phyloP scores from a whole-genome alignment of 1,140 invertebrate genomes.

The Caenorhabditis remanei region DNA sequence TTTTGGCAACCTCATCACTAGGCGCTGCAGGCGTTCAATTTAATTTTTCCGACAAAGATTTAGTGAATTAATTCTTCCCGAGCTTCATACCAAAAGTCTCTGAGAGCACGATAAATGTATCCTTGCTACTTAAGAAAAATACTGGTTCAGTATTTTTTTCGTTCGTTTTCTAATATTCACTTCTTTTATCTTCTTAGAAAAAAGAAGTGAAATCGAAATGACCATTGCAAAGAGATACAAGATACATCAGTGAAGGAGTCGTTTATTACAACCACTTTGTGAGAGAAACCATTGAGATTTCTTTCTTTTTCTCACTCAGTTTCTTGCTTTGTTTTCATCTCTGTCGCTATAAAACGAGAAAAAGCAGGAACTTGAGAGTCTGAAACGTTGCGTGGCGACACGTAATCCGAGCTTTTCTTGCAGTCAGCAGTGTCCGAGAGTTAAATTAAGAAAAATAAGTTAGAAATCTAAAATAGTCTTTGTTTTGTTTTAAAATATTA shows the following conservation, averaged over 20 bases:
- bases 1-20: too few species aligned
- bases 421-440: neutral
- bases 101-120: too few species aligned
- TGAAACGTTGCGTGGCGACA: neutral
- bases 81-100: too few species aligned
- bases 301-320: neutral
- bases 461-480: neutral
- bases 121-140: too few species aligned
- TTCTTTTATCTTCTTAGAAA: too few species aligned
- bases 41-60: too few species aligned
- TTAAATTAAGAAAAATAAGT: neutral
- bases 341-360: neutral
- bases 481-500: neutral
- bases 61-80: too few species aligned
- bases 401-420: conserved; percentile 9
- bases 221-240: conserved; percentile 14
- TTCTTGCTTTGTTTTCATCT: conserved; percentile 9
- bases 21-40: too few species aligned
- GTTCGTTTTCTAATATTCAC: neutral
- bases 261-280: conserved; percentile 60
- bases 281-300: conserved; percentile 17
- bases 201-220: neutral
- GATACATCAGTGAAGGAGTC: conserved; percentile 22
- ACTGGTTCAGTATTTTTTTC: neutral
- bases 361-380: neutral